Base-by-base conservation (phyloP, 1,140 invertebrate genomes). In the Brachionus sp. region DNA sequence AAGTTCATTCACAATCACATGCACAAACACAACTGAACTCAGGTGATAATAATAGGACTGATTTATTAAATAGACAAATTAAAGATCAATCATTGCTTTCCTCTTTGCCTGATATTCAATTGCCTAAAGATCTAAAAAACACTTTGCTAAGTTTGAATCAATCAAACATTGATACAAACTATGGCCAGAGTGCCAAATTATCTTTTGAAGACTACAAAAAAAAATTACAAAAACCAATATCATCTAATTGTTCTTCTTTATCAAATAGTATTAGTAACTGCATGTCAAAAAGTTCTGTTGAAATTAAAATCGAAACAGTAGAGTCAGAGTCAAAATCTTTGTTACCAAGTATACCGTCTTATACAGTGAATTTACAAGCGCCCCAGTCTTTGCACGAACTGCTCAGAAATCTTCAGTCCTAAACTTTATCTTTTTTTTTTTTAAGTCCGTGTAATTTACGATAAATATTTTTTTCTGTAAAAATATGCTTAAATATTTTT, bases 381-480 rank as follows among this genome's bases (percentile, higher is more conserved):
- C 77, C 77, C 5, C 77, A 80, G 77, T 80, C 77, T 16, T 62
- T 80, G 50, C 77, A 80, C 35, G 77, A 80, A 44, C 57, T 80
- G 62, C 57, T 80, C 19, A 57, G 77, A 39, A 80, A 80, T 80
- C 13, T 80, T 80, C 77, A 80, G 57, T 80, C 77, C 7, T 80
- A 80, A 62, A 3, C 46, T 13, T 62, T 75, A 25, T 50, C 19
- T 25, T 39, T 75, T 42, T 42, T 75, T 19, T 42, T 42, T 44
- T 16, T 35, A 46, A 25, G 7, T 66, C 66, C 66, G 66, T 70
- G 66, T 70, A 70, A 39, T 19, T 70, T 70, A 70, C 66, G 66
- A 39, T 39, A 1, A 16, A 19, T 9, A 39, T 70, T 70, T 70
- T 29, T 29, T 33, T 19, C 33, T 66, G 64, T 66, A 66, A 33